phyloP scores from a whole-genome alignment of 2,113 vertebrate genomes.

The Archocentrus centrarchus region DNA sequence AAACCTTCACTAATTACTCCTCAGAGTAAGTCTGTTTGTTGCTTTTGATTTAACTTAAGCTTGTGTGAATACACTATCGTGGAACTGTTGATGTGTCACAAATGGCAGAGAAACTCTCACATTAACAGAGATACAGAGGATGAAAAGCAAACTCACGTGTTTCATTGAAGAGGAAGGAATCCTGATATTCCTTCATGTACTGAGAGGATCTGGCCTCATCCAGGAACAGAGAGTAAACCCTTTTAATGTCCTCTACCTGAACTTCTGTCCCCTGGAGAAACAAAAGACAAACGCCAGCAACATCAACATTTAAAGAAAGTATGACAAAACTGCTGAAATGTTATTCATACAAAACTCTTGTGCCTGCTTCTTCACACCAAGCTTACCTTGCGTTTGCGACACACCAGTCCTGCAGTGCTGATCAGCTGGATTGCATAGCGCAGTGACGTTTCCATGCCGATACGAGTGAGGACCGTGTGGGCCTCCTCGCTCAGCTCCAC shows the following conservation, averaged over 20 bases:
- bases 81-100: not conserved
- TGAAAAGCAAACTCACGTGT: slow-evolving; percentile 82
- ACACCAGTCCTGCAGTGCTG: slow-evolving; percentile 90
- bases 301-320: not conserved
- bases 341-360: not conserved
- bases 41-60: not conserved
- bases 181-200: slow-evolving; percentile 96
- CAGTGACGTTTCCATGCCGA: slow-evolving; percentile 90
- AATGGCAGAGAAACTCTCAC: not conserved
- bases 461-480: slow-evolving; percentile 90
- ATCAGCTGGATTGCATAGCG: slow-evolving; percentile 95
- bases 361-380: not conserved
- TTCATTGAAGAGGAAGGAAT: slow-evolving; percentile 94
- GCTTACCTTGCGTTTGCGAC: slow-evolving; percentile 89
- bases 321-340: not conserved
- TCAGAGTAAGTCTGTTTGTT: not conserved
- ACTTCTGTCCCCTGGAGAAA: slow-evolving; percentile 88
- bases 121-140: not conserved
- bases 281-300: not conserved
- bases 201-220: slow-evolving; percentile 91
- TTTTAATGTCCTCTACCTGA: slow-evolving; percentile 93
- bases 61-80: not conserved
- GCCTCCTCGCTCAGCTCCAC: slow-evolving; percentile 93
- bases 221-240: slow-evolving; percentile 92
- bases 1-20: not conserved